Evolutionary conservation across 2,113 vertebrate genomes (phyloP).

Genomic region (Caranx ignobilis): DNA sequence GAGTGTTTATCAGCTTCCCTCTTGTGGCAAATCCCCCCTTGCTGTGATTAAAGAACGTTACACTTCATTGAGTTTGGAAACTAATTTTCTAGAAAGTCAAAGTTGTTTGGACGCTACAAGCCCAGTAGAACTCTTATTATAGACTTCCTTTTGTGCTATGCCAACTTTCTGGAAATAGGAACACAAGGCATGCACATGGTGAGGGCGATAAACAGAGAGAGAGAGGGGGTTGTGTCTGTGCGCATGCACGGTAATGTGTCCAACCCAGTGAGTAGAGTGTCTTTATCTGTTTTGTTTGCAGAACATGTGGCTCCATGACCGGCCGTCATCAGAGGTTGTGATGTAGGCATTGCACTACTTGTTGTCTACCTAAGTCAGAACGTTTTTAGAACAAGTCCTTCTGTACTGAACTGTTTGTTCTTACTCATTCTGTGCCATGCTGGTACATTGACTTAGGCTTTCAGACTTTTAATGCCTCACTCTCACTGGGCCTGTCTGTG

Average conservation of each 20-base stretch:
- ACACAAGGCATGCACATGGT: background rate
- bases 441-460: background rate
- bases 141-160: constrained; percentile 1
- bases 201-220: constrained; percentile 2
- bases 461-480: background rate
- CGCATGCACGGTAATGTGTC: background rate
- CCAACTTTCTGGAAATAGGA: background rate
- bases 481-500: background rate
- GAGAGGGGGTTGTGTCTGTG: constrained; percentile 6
- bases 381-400: background rate
- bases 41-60: background rate
- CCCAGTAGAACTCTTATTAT: background rate
- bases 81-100: constrained; percentile 25
- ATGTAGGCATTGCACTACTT: background rate
- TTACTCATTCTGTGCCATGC: background rate
- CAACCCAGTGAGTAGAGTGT: background rate
- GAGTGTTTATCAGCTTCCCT: constrained; percentile 14
- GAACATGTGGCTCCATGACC: background rate
- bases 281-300: background rate
- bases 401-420: background rate
- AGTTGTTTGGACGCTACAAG: background rate
- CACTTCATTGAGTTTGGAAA: constrained; percentile 21
- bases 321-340: background rate
- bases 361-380: background rate
- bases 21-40: background rate